Evolutionary conservation across 2,113 vertebrate species (phyloP).

Genomic region (Okapia johnstoni): DNA sequence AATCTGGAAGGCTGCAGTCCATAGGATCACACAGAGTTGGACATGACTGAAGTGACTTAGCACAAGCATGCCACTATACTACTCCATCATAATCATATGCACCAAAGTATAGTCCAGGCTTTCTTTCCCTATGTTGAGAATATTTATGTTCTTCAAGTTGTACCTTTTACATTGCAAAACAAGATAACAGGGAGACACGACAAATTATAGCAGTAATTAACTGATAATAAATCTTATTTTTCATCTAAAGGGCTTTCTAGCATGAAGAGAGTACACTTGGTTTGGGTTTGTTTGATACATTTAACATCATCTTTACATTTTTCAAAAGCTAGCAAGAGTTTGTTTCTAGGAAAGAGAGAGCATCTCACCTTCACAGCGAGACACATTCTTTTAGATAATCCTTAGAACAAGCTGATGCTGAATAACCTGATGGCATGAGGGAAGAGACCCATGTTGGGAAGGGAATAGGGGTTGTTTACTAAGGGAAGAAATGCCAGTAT

Average conservation of each 20-base stretch:
- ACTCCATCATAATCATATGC: neutral
- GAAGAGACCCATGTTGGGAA: conserved; percentile 57
- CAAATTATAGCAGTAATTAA: neutral
- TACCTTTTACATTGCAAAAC: neutral
- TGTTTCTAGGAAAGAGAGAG: conserved; percentile 43
- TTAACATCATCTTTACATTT: conserved; percentile 41
- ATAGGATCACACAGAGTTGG: neutral
- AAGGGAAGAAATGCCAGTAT: conserved; percentile 57
- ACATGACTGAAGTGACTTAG: neutral
- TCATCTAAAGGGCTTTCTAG: neutral
- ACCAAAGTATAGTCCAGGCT: neutral
- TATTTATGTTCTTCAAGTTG: neutral
- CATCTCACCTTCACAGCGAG: conserved; percentile 51
- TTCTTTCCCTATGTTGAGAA: neutral
- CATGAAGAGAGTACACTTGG: neutral
- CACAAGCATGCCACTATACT: neutral
- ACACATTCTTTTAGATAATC: conserved; percentile 70
- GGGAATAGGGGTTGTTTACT: conserved; percentile 70
- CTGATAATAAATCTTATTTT: conserved; percentile 25
- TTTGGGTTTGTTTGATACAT: neutral
- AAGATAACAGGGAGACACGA: neutral
- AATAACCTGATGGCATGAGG: conserved; percentile 56
- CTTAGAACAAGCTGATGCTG: conserved; percentile 63
- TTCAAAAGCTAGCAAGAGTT: conserved; percentile 49
- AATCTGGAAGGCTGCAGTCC: neutral